Percentiles rank a stretch among this genome's conserved stretches.
Evolutionary conservation across 2,888 invertebrate species (phyloP).

Genomic region (Drosophila emarginata): DNA sequence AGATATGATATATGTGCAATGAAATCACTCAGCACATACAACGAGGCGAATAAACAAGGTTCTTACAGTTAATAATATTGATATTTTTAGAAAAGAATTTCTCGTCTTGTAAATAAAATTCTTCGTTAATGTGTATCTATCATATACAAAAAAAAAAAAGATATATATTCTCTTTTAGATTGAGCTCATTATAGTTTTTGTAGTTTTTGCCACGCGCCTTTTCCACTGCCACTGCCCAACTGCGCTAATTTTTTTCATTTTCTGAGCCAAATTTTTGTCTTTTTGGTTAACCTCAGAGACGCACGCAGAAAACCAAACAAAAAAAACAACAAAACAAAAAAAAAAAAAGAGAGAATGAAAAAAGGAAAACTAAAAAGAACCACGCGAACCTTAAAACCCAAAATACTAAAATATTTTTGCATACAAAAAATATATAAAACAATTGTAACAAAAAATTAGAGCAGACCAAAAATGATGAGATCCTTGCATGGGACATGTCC

Average conservation of each 20-base stretch:
- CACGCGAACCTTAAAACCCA: conserved; percentile 25
- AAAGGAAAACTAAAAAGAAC: conserved; percentile 15
- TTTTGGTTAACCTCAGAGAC: conserved; percentile 38
- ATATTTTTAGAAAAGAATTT: conserved; percentile 24
- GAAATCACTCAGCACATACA: conserved; percentile 30
- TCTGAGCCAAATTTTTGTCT: conserved; percentile 36
- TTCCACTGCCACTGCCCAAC: conserved; percentile 4
- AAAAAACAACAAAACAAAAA: conserved; percentile 1
- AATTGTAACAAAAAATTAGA: conserved; percentile 62
- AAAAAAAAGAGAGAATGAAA: conserved; percentile 1
- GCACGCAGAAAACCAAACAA: conserved; percentile 1
- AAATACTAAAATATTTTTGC: conserved; percentile 24
- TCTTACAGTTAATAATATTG: background rate
- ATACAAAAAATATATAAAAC: conserved; percentile 33
- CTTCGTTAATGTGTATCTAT: background rate
- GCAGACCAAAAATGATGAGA: conserved; percentile 26
- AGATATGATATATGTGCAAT: background rate
- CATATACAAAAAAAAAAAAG: background rate
- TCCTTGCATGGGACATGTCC: conserved; percentile 24
- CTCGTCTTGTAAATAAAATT: conserved; percentile 16
- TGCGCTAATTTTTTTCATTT: conserved; percentile 44
- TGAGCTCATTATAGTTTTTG: conserved; percentile 8
- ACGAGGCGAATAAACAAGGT: conserved; percentile 1
- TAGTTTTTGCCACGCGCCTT: conserved; percentile 34
- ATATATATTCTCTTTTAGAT: conserved; percentile 1